Evolutionary conservation across 2,113 vertebrate genomes (phyloP).

Genomic region (Andinoacara biseriatus): DNA sequence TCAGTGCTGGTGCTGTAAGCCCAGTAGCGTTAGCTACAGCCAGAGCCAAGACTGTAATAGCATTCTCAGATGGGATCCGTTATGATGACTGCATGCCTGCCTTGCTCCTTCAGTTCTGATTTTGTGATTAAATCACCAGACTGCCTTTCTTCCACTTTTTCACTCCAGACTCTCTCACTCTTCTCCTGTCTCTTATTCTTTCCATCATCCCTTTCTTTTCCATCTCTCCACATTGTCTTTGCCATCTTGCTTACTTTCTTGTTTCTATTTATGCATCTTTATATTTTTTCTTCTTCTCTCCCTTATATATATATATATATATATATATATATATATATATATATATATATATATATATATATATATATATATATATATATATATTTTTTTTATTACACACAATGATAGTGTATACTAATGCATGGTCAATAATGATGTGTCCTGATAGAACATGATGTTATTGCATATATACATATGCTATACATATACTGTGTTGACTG

Average conservation of each 20-base stretch:
- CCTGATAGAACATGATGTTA: too few relatives aligned
- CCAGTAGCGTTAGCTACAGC: conserved; percentile 54
- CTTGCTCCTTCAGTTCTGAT: conserved; percentile 68
- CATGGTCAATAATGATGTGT: too few relatives aligned
- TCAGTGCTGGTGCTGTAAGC: conserved; percentile 50
- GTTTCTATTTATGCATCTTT: conserved; percentile 37
- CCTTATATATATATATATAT: too few relatives aligned
- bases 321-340: too few relatives aligned
- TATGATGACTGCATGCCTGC: conserved; percentile 67
- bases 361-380: too few relatives aligned
- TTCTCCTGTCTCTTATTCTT: conserved; percentile 31
- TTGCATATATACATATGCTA: too few relatives aligned
- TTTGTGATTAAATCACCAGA: conserved; percentile 73
- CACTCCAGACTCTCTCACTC: conserved; percentile 44
- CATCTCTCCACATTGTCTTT: conserved; percentile 28
- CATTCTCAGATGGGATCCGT: conserved; percentile 76
- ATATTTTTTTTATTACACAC: too few relatives aligned
- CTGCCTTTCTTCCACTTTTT: conserved; percentile 49
- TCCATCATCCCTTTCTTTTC: conserved; percentile 30
- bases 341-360: too few relatives aligned
- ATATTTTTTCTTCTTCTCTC: conserved; percentile 11
- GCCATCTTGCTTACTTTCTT: conserved; percentile 13
- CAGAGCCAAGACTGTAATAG: conserved; percentile 68
- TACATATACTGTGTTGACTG: too few relatives aligned
- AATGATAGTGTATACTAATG: too few relatives aligned